Evolutionary conservation across 2,113 vertebrate genomes (phyloP).

Genomic region (Daubentonia madagascariensis): DNA sequence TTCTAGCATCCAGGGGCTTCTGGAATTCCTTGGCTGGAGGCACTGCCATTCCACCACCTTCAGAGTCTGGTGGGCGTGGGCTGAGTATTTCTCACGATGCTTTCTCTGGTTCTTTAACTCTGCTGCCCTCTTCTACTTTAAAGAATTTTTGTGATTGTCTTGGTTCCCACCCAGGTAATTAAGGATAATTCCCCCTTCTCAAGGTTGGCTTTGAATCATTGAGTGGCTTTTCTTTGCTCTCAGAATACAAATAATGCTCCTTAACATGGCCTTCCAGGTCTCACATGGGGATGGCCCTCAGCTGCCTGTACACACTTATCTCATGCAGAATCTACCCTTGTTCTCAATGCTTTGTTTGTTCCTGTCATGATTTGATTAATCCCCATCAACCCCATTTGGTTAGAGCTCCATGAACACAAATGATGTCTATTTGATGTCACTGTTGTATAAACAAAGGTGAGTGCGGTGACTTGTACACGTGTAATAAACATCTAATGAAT

Average conservation of each 20-base stretch:
- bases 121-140: background rate
- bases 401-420: background rate
- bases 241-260: background rate
- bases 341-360: background rate
- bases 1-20: background rate
- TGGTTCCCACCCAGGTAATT: background rate
- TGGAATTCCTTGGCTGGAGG: background rate
- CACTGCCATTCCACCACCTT: background rate
- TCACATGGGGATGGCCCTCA: too few species aligned
- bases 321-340: background rate
- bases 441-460: background rate
- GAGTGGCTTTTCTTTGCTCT: background rate
- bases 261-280: background rate
- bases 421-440: background rate
- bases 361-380: background rate
- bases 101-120: background rate
- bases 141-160: background rate
- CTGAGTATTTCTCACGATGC: background rate
- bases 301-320: background rate
- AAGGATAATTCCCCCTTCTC: background rate
- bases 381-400: background rate
- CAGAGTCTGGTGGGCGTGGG: background rate
- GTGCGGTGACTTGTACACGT: background rate
- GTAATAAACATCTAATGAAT: background rate
- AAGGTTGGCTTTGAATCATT: background rate